These are phyloP conservation scores for Gymnosoma rotundatum DNA, from an alignment of 2,888 invertebrate species.

Conservation along the genomic window DNA sequence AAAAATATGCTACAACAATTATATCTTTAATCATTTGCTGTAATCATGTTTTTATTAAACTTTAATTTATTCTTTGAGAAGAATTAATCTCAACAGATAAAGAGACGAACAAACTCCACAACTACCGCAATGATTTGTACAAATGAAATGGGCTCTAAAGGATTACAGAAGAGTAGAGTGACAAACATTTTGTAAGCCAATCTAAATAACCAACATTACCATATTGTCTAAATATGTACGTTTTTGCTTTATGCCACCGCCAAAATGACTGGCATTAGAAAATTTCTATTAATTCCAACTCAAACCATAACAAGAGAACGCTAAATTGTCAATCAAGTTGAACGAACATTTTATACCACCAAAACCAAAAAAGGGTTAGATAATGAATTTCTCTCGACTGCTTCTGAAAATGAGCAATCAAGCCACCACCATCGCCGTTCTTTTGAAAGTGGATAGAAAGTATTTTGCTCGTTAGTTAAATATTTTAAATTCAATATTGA, in stretches of 20 bases:
- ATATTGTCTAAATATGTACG: constrained; percentile 55
- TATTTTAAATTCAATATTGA: constrained; percentile 74
- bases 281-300: constrained; percentile 71
- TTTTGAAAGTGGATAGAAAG: neutral
- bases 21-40: neutral
- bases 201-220: constrained; percentile 54
- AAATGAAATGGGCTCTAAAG: constrained; percentile 43
- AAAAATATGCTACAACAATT: no score
- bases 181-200: constrained; percentile 59
- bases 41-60: constrained; percentile 14
- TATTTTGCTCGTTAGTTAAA: constrained; percentile 45
- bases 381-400: constrained; percentile 37
- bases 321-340: constrained; percentile 67
- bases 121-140: neutral
- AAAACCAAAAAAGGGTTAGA: constrained; percentile 62
- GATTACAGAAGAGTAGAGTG: constrained; percentile 33
- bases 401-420: constrained; percentile 45
- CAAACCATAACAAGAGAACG: constrained; percentile 57
- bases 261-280: constrained; percentile 53
- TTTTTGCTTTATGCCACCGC: constrained; percentile 17
- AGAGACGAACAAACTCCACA: neutral
- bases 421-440: constrained; percentile 15
- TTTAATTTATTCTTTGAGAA: constrained; percentile 59
- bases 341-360: constrained; percentile 43
- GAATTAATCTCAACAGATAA: constrained; percentile 61